A percentile compares a stretch with the other conserved stretches of the same genome.
Conservation (phyloP, 2,888 invertebrate genomes). For the Trissolcus japonicus region DNA sequence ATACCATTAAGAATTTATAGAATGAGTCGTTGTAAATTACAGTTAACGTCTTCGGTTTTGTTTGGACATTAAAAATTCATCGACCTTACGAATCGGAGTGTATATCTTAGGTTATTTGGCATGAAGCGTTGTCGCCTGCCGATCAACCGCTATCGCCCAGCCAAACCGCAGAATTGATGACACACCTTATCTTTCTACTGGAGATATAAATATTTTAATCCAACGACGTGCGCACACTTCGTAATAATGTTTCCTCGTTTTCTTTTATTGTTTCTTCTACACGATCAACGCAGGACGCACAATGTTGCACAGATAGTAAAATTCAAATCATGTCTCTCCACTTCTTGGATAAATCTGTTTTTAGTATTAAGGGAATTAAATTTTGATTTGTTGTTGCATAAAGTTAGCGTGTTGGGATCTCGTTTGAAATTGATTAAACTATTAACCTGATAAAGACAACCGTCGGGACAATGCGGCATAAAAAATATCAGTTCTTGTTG, state of each 20-base stretch:
- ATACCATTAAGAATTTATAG: conserved; percentile 66
- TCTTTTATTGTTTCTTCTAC: conserved; percentile 55
- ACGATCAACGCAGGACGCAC: conserved; percentile 28
- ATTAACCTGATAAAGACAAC: no score
- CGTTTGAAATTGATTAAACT: no score
- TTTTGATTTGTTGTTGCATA: no score
- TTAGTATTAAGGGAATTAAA: no score
- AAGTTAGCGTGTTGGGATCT: no score
- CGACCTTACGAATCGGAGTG: conserved; percentile 40
- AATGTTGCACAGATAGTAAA: conserved; percentile 29
- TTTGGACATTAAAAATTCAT: conserved; percentile 64
- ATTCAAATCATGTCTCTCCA: neutral
- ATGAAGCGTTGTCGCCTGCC: conserved; percentile 46
- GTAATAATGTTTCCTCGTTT: conserved; percentile 47
- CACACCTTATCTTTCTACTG: conserved; percentile 45
- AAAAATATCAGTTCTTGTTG: no score
- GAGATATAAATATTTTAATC: conserved; percentile 46
- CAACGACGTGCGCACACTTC: conserved; percentile 52
- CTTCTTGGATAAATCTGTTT: neutral
- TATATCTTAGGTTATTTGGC: conserved; percentile 22
- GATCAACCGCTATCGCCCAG: conserved; percentile 45
- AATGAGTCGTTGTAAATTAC: conserved; percentile 68
- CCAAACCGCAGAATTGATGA: conserved; percentile 43
- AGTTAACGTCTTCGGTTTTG: conserved; percentile 59
- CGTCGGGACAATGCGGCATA: no score